Base-by-base conservation (phyloP, 2,113 vertebrate genomes). In the Microtus montanus region DNA sequence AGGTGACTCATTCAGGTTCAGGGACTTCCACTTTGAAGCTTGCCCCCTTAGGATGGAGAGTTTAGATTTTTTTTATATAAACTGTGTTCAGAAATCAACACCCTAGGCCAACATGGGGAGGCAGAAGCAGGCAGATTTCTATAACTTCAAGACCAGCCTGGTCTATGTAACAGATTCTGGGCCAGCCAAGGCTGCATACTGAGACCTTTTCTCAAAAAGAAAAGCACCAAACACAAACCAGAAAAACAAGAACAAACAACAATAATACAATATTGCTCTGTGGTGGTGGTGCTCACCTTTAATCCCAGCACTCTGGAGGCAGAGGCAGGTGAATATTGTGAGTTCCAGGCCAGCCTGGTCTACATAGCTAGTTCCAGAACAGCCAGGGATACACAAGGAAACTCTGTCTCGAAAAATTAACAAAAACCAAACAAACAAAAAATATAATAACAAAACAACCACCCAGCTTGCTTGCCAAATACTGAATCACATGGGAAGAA, bases 1-100 rank as follows among this genome's bases (percentile, higher is more conserved):
- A 68, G 17, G 47, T n/a, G 4, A 0, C 19, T n/a, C 28, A 12
- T 17, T 35, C 6, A 68, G 61, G 8, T 85, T 52, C 20, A 92
- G 64, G 14, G 20, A 68, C 38, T 94, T 96, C 38, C 35, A 2
- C 75, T 91, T 83, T 87, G 71, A 90, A 92, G 74, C 83, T 66
- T 78, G 7, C 4, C 30, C 30, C 33, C 54, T 83, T 24, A 19
- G 35, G 41, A 26, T 20, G 66, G 17, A 87, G 73, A 89, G 90
- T 41, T 95, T 84, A 71, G 66, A 68, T 75, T 84, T 94, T 66
- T 19, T 44, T 44, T 44, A 44, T 44, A 44, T 44, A 44, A 44
- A 44, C 44, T 44, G 44, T 44, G 44, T 44, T 85, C 61, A 85
- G 66, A 47, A 85, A 66, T 58, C 38, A 85, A 44, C 61, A 41